phyloP scores from a whole-genome alignment of 2,888 invertebrate species.

The Drosophila pegasa region DNA sequence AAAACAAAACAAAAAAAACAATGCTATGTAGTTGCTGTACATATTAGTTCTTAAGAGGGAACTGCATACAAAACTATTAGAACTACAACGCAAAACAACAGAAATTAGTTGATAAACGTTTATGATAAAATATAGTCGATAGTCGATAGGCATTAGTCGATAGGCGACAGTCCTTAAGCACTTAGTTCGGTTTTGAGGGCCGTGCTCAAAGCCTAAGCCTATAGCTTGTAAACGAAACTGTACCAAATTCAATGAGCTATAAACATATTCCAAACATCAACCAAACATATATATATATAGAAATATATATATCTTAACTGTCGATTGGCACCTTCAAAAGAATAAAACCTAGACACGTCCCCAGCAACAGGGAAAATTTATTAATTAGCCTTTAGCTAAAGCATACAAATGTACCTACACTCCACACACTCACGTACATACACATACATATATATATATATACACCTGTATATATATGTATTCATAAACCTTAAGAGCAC shows the following conservation, averaged over 20 bases:
- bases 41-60: constrained; percentile 58
- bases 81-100: constrained; percentile 60
- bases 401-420: constrained; percentile 66
- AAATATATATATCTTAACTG: constrained; percentile 16
- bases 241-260: constrained; percentile 72
- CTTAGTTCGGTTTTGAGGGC: constrained; percentile 40
- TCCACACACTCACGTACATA: constrained; percentile 48
- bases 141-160: background rate
- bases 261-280: constrained; percentile 28
- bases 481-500: constrained; percentile 29
- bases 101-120: constrained; percentile 47
- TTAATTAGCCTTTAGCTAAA: constrained; percentile 51
- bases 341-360: constrained; percentile 46
- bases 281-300: constrained; percentile 21
- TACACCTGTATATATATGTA: constrained; percentile 11
- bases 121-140: constrained; percentile 19
- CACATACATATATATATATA: constrained; percentile 7
- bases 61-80: constrained; percentile 64
- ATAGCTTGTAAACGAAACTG: constrained; percentile 52
- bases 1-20: constrained; percentile 24
- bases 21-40: constrained; percentile 61
- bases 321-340: constrained; percentile 38
- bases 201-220: constrained; percentile 54
- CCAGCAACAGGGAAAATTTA: constrained; percentile 52
- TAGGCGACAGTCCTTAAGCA: constrained; percentile 29